Conservation (phyloP, 2,797 vertebrate species). For the Hemibagrus guttatus region DNA sequence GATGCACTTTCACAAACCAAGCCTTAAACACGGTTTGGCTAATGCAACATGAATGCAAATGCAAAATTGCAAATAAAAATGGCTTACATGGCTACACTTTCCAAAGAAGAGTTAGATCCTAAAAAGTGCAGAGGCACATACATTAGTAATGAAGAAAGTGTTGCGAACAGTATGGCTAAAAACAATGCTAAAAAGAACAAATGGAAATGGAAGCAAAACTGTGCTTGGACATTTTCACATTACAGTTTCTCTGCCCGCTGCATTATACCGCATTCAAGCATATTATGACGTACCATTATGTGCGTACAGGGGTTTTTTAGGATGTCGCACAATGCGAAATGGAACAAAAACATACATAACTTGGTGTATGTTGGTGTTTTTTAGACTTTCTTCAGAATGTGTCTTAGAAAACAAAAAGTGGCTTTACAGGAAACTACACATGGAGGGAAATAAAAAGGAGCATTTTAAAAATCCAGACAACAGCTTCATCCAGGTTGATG, state of each 20-base stretch:
- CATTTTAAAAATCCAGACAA: background rate
- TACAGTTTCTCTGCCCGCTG: background rate
- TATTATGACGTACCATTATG: background rate
- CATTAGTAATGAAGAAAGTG: background rate
- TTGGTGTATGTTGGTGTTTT: background rate
- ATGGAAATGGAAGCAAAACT: constrained; percentile 2
- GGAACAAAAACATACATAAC: background rate
- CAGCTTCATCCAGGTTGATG: background rate
- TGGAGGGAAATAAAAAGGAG: background rate
- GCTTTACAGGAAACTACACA: background rate
- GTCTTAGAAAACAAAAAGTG: background rate
- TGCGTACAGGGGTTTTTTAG: background rate
- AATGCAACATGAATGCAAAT: background rate
- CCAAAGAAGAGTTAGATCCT: no score
- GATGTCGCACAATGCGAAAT: background rate
- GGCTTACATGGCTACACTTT: background rate
- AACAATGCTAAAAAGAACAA: background rate
- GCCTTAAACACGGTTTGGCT: background rate
- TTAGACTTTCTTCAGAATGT: background rate
- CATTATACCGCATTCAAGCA: background rate
- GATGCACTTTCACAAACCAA: background rate
- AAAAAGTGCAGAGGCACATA: background rate
- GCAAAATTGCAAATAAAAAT: constrained; percentile 34
- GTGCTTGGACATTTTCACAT: background rate
- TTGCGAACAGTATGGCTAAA: background rate